Percentiles rank a stretch among this genome's conserved stretches.
Evolutionary conservation across 2,797 vertebrate species (phyloP).

Genomic region (Iguana delicatissima): DNA sequence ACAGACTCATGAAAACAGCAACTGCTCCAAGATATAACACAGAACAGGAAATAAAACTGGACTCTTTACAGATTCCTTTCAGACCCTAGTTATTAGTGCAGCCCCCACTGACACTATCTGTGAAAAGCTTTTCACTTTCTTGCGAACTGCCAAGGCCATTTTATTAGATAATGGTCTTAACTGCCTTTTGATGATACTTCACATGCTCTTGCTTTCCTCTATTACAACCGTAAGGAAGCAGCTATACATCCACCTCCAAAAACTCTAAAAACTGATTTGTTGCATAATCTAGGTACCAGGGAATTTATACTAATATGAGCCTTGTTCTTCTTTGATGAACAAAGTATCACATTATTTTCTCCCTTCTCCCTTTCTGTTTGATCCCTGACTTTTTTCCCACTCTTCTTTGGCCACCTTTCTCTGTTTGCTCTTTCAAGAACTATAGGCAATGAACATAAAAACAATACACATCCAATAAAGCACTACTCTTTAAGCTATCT

Average conservation of each 20-base stretch:
- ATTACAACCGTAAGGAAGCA: no score
- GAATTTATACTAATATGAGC: conserved; percentile 3
- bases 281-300: background rate
- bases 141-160: background rate
- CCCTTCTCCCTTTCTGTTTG: background rate
- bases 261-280: background rate
- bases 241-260: background rate
- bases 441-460: background rate
- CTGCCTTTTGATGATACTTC: background rate
- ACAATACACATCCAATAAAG: background rate
- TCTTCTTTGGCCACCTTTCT: background rate
- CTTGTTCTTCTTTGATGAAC: background rate
- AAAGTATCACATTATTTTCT: background rate
- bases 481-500: background rate
- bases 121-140: background rate
- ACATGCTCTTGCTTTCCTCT: background rate
- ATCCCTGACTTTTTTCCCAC: background rate
- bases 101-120: background rate
- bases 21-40: background rate
- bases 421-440: background rate
- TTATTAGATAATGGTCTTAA: background rate
- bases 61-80: background rate
- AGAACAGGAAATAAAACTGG: background rate
- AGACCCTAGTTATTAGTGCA: background rate
- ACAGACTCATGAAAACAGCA: background rate